phyloP scores from a whole-genome alignment of 1,140 invertebrate genomes.

The Berghia stephanieae region DNA sequence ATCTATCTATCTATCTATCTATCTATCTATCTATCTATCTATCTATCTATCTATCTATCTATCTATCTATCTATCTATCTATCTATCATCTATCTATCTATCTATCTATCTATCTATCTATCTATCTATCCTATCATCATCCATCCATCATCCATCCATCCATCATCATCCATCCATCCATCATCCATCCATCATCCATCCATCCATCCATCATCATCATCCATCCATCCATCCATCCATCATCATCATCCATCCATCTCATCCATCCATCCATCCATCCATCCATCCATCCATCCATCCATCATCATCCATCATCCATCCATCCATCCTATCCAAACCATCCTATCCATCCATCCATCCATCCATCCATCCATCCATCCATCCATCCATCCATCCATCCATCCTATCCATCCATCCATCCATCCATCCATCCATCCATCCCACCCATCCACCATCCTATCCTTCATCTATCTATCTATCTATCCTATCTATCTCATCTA shows the following conservation, averaged over 20 bases:
- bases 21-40: background rate
- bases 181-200: too few relatives aligned
- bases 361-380: background rate
- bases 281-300: constrained; percentile 7
- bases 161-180: background rate
- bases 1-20: background rate
- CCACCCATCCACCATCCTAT: background rate
- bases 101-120: background rate
- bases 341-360: background rate
- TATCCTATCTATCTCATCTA: background rate
- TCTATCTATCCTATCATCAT: background rate
- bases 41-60: constrained; percentile 1
- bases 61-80: constrained; percentile 20
- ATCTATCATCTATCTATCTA: background rate
- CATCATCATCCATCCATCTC: background rate
- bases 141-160: background rate
- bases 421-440: background rate
- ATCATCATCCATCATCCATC: background rate
- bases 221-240: background rate
- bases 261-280: background rate
- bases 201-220: background rate
- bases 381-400: background rate
- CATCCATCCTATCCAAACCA: background rate
- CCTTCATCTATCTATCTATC: background rate
- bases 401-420: background rate